These are phyloP conservation scores for Eurytoma adleriae DNA, from an alignment of 2,888 invertebrate species.

Conservation along the genomic window DNA sequence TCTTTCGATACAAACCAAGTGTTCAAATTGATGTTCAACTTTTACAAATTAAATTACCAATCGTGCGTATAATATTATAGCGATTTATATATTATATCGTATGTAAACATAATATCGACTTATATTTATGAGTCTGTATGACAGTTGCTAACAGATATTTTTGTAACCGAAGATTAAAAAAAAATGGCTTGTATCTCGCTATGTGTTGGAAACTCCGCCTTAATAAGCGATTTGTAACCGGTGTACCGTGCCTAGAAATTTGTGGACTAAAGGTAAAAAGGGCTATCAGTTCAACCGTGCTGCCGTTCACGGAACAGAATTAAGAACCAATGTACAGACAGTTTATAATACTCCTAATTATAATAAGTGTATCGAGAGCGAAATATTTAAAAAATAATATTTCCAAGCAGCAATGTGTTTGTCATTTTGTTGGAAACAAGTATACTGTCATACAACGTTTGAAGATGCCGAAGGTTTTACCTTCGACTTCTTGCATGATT, in stretches of 20 bases:
- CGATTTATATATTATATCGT: slow-evolving; percentile 7
- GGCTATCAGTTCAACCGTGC: background rate
- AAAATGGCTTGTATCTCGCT: slow-evolving; percentile 31
- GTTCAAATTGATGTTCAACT: slow-evolving; percentile 8
- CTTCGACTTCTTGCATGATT: too few relatives aligned
- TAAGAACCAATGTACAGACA: background rate
- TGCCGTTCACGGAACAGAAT: background rate
- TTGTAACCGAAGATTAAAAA: slow-evolving; percentile 12
- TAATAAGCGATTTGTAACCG: background rate
- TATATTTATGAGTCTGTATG: slow-evolving; percentile 18
- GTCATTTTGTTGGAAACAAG: too few relatives aligned
- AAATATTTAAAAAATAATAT: too few relatives aligned
- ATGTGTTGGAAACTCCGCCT: slow-evolving; percentile 36
- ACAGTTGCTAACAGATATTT: slow-evolving; percentile 35
- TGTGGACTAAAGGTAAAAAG: background rate
- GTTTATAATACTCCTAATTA: background rate
- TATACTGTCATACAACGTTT: too few relatives aligned
- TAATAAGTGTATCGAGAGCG: too few relatives aligned
- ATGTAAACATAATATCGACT: slow-evolving; percentile 5
- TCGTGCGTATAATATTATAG: background rate
- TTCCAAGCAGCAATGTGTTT: too few relatives aligned
- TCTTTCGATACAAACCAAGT: background rate
- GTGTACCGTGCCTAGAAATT: background rate
- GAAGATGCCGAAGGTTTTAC: too few relatives aligned
- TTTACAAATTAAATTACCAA: background rate